These are phyloP conservation scores for Sinocyclocheilus anophthalmus DNA, from an alignment of 2,113 vertebrate species.

Conservation along the genomic window DNA sequence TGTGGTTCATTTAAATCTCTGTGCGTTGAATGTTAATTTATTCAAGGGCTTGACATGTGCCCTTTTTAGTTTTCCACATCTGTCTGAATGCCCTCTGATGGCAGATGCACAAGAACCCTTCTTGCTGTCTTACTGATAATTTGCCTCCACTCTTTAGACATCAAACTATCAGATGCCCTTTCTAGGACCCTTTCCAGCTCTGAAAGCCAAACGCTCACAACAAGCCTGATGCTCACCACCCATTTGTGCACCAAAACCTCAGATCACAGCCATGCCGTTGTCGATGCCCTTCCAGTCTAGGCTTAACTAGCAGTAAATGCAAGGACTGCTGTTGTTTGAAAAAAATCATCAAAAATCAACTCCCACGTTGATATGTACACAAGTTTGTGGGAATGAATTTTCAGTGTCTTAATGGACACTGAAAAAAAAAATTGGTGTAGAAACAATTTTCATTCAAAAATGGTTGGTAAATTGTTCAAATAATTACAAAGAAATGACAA, in stretches of 20 bases:
- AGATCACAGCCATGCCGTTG: background rate
- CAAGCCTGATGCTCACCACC: background rate
- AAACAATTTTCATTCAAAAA: no score
- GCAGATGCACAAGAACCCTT: constrained; percentile 48
- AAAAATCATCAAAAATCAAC: background rate
- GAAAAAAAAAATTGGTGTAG: no score
- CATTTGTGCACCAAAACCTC: background rate
- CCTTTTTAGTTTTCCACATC: constrained; percentile 46
- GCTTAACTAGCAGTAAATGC: background rate
- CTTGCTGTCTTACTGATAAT: constrained; percentile 29
- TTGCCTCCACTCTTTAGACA: constrained; percentile 15
- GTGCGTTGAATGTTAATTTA: constrained; percentile 51
- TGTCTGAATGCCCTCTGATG: constrained; percentile 41
- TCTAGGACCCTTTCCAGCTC: constrained; percentile 17
- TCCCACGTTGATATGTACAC: background rate
- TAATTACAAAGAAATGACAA: no score
- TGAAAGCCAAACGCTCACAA: background rate
- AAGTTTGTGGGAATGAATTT: no score
- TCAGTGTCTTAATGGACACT: no score
- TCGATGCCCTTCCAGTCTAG: background rate
- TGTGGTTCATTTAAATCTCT: constrained; percentile 48
- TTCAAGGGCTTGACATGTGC: constrained; percentile 51
- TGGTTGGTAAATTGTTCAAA: no score
- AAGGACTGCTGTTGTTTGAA: background rate
- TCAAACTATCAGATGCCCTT: constrained; percentile 25